A percentile compares a stretch with the other conserved stretches of the same genome.
Conservation (phyloP, 2,888 invertebrate genomes). For the Diaprepes abbreviatus region DNA sequence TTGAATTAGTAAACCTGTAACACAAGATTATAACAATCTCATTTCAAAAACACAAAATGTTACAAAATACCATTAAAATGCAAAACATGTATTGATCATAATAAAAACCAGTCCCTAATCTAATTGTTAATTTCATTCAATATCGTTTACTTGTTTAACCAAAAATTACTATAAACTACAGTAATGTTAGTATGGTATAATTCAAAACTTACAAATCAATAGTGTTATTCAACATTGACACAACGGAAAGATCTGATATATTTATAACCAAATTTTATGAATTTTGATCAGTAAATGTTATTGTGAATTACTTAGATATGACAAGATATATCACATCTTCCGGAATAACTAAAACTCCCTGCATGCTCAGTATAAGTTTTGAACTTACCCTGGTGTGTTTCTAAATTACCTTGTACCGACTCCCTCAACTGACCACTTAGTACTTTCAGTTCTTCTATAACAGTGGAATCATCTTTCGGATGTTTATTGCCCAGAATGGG, state of each 20-base stretch:
- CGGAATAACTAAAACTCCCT: background rate
- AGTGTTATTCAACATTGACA: background rate
- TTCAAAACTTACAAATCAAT: slow-evolving; percentile 1
- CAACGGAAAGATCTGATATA: background rate
- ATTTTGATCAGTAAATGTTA: no score
- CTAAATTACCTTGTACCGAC: slow-evolving; percentile 68
- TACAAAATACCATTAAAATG: no score
- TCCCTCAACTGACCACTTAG: slow-evolving; percentile 75
- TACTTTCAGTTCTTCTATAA: slow-evolving; percentile 78
- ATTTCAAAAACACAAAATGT: no score
- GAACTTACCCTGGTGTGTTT: background rate
- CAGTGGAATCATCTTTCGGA: slow-evolving; percentile 74
- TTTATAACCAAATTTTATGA: background rate
- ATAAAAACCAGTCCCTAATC: no score
- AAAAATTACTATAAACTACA: no score
- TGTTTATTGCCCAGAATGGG: slow-evolving; percentile 68
- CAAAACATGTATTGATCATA: no score
- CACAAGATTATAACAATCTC: background rate
- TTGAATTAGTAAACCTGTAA: slow-evolving; percentile 70
- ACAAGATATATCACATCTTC: background rate
- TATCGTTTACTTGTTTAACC: no score
- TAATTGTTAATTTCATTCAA: no score
- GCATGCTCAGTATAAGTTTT: background rate
- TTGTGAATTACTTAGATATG: no score
- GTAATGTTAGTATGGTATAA: background rate